These are phyloP conservation scores for Ptilonorhynchus violaceus DNA, from an alignment of 2,113 vertebrate species.

Conservation along the genomic window DNA sequence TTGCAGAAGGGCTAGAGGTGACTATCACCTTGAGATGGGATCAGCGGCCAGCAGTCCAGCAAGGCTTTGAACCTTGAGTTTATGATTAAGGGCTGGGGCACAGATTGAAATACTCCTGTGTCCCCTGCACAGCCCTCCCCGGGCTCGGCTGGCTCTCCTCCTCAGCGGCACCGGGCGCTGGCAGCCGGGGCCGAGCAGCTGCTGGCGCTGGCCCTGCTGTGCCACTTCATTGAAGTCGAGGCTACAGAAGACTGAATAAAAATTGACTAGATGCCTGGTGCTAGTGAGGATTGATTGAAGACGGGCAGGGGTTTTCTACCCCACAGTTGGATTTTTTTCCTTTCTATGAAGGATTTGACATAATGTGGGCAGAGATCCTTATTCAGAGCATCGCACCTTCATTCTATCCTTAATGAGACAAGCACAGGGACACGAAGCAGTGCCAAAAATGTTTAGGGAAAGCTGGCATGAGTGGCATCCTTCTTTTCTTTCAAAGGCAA, in stretches of 20 bases:
- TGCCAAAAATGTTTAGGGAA: neutral
- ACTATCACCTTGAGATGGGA: slow-evolving; percentile 83
- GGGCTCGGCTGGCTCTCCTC: neutral
- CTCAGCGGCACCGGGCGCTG: neutral
- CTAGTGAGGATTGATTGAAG: slow-evolving; percentile 85
- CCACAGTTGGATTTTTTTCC: slow-evolving; percentile 83
- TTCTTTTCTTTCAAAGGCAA: slow-evolving; percentile 18
- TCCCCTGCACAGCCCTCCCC: neutral
- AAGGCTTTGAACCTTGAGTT: slow-evolving; percentile 74
- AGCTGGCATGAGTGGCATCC: neutral
- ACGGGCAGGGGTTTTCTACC: slow-evolving; percentile 82
- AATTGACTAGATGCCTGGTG: slow-evolving; percentile 81
- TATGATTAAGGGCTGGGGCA: slow-evolving; percentile 76
- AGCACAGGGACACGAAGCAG: neutral
- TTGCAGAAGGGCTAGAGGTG: slow-evolving; percentile 80
- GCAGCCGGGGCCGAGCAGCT: slow-evolving; percentile 20
- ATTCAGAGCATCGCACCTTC: slow-evolving; percentile 27
- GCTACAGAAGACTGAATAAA: slow-evolving; percentile 75
- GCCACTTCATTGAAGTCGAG: slow-evolving; percentile 83
- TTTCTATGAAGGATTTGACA: slow-evolving; percentile 80
- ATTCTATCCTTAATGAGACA: slow-evolving; percentile 50
- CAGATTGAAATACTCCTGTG: slow-evolving; percentile 53
- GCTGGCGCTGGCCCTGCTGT: slow-evolving; percentile 75
- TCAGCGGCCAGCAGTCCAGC: slow-evolving; percentile 68
- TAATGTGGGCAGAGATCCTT: slow-evolving; percentile 69